phyloP scores from a whole-genome alignment of 2,888 invertebrate species.

The Catocala fraxini region DNA sequence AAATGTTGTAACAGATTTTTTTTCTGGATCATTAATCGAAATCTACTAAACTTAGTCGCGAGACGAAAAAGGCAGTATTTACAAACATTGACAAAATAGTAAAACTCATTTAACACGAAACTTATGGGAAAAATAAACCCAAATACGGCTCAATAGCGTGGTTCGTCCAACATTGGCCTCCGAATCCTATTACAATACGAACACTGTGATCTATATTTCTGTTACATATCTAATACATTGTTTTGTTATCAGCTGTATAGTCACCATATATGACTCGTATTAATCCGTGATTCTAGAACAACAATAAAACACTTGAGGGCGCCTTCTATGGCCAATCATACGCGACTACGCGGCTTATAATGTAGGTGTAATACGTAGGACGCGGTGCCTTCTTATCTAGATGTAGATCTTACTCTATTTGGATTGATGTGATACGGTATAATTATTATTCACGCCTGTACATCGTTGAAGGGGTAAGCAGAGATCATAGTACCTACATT shows the following conservation, averaged over 20 bases:
- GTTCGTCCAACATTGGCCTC: no score
- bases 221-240: no score
- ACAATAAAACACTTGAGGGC: conserved; percentile 8
- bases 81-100: not conserved
- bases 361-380: conserved; percentile 43
- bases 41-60: no score
- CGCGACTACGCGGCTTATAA: not conserved
- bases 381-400: conserved; percentile 13
- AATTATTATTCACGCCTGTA: not conserved
- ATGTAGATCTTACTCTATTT: conserved; percentile 3
- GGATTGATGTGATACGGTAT: not conserved
- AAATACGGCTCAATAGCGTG: no score
- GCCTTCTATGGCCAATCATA: conserved; percentile 34
- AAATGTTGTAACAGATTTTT: no score
- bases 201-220: no score
- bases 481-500: no score
- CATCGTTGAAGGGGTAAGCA: no score
- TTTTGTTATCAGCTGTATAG: not conserved
- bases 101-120: no score
- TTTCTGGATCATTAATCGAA: no score
- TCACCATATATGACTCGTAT: not conserved
- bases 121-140: no score
- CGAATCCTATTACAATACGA: no score
- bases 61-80: not conserved
- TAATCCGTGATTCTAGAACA: not conserved